Percentiles rank a stretch among this genome's conserved stretches.
These are phyloP conservation scores for Knipowitschia caucasica DNA, from an alignment of 2,797 vertebrate genomes.

Conservation along the genomic window DNA sequence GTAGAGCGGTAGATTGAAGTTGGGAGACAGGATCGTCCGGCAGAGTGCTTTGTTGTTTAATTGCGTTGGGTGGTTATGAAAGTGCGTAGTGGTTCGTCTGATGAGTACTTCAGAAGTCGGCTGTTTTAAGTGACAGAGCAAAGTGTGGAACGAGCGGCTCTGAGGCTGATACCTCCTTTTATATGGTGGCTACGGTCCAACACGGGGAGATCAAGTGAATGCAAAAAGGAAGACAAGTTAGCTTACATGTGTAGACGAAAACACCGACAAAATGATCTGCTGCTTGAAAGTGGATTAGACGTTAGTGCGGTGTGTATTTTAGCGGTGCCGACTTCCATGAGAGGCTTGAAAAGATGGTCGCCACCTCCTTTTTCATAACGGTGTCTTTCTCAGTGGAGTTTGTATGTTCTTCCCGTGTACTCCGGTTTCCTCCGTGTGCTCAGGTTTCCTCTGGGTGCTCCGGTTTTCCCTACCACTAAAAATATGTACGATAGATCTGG, in stretches of 20 bases:
- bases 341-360: no score
- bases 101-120: slow-evolving; percentile 69
- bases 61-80: slow-evolving; percentile 71
- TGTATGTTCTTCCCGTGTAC: no score
- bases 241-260: slow-evolving; percentile 2
- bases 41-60: slow-evolving; percentile 69
- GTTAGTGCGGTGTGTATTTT: no score
- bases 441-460: no score
- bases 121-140: slow-evolving; percentile 62
- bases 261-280: neutral
- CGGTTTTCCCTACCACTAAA: no score
- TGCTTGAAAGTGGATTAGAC: neutral
- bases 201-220: neutral
- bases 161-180: slow-evolving; percentile 24
- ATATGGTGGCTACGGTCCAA: slow-evolving; percentile 3
- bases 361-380: no score
- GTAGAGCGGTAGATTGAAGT: slow-evolving; percentile 70
- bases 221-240: neutral
- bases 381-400: no score
- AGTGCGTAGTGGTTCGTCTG: slow-evolving; percentile 49
- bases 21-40: slow-evolving; percentile 43
- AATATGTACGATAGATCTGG: no score
- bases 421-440: no score
- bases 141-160: slow-evolving; percentile 50
- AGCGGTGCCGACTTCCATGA: no score